Evolutionary conservation across 1,140 invertebrate species (phyloP).

Genomic region (Zaprionus africanus): DNA sequence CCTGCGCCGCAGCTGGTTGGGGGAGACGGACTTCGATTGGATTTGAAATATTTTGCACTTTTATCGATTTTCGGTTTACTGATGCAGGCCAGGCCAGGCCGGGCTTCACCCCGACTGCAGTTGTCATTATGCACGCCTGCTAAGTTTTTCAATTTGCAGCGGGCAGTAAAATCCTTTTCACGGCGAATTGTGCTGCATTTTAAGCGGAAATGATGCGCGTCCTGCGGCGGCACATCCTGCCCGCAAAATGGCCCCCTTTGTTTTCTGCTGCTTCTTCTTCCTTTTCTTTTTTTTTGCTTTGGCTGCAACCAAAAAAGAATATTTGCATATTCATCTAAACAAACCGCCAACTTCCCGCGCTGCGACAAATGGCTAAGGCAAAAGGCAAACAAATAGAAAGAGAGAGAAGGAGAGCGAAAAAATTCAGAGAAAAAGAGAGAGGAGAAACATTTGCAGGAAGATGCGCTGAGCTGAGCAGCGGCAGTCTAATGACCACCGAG

Average conservation of each 20-base stretch:
- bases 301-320: slow-evolving; percentile 55
- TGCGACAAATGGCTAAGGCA: slow-evolving; percentile 62
- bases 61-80: slow-evolving; percentile 76
- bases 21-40: slow-evolving; percentile 42
- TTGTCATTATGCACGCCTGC: slow-evolving; percentile 62
- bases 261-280: slow-evolving; percentile 5
- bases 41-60: slow-evolving; percentile 78
- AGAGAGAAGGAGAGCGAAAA: slow-evolving; percentile 39
- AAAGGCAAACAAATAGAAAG: slow-evolving; percentile 39
- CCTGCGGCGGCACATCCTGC: slow-evolving; percentile 76
- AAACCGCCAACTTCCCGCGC: slow-evolving; percentile 73
- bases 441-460: slow-evolving; percentile 29
- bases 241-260: slow-evolving; percentile 64
- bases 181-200: slow-evolving; percentile 81
- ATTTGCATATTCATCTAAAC: slow-evolving; percentile 83
- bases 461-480: slow-evolving; percentile 24
- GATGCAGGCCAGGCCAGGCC: slow-evolving; percentile 58
- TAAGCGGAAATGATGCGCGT: slow-evolving; percentile 80
- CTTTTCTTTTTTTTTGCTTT: slow-evolving; percentile 40
- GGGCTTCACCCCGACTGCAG: slow-evolving; percentile 9
- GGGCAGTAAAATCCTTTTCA: slow-evolving; percentile 64
- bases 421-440: slow-evolving; percentile 36
- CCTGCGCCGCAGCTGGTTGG: slow-evolving; percentile 22
- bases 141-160: slow-evolving; percentile 45
- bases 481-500: slow-evolving; percentile 67